Conservation (phyloP, 1,140 invertebrate genomes). For the Drosophila melanica region DNA sequence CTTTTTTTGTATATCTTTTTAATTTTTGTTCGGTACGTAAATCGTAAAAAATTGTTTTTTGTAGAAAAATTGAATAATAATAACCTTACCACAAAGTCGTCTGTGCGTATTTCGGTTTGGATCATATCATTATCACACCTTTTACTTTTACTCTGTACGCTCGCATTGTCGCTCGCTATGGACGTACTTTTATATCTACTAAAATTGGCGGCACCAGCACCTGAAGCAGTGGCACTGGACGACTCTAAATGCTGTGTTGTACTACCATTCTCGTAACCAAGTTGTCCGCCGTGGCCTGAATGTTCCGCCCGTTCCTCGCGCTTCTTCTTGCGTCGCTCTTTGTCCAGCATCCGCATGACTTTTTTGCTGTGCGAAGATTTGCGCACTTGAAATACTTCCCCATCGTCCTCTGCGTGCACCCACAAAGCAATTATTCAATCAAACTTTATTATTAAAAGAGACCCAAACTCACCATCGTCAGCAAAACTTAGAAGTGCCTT, state of each 20-base stretch:
- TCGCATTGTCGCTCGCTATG: conserved; percentile 35
- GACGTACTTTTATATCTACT: conserved; percentile 46
- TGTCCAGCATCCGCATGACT: conserved; percentile 93
- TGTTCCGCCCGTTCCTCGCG: conserved; percentile 84
- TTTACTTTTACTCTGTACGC: conserved; percentile 82
- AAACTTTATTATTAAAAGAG: background rate
- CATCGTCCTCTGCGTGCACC: conserved; percentile 89
- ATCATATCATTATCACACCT: conserved; percentile 84
- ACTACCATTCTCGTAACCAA: conserved; percentile 68
- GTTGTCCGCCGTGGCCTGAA: conserved; percentile 27
- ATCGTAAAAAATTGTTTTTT: conserved; percentile 55
- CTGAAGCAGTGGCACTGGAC: conserved; percentile 51
- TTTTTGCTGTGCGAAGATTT: conserved; percentile 97
- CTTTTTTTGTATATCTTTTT: conserved; percentile 28
- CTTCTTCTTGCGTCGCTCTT: conserved; percentile 89
- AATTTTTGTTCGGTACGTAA: conserved; percentile 48
- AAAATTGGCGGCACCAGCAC: conserved; percentile 39
- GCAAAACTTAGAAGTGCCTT: conserved; percentile 92
- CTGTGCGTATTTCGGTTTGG: conserved; percentile 84
- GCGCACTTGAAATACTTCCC: conserved; percentile 96
- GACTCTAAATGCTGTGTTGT: conserved; percentile 73
- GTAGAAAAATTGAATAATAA: conserved; percentile 83
- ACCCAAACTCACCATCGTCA: conserved; percentile 88
- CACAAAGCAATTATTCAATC: conserved; percentile 18
- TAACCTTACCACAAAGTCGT: conserved; percentile 85